These are phyloP conservation scores for Eledone cirrhosa DNA, from an alignment of 2,888 invertebrate species.

Conservation along the genomic window DNA sequence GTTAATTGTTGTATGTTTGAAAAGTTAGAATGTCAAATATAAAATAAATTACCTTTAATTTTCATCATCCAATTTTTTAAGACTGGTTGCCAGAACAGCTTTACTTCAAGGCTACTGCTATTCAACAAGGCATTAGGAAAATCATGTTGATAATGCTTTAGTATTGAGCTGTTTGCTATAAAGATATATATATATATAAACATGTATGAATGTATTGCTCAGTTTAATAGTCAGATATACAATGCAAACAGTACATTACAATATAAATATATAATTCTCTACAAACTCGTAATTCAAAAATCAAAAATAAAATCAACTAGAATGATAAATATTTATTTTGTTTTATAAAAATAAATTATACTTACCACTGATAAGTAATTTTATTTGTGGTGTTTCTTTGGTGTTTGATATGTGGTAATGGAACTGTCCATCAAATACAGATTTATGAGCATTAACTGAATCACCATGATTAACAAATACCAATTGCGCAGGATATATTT, in stretches of 20 bases:
- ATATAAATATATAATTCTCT: too few species aligned
- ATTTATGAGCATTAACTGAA: conserved; percentile 37
- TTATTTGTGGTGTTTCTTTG: conserved; percentile 51
- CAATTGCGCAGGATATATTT: conserved; percentile 51
- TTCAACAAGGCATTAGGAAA: conserved; percentile 39
- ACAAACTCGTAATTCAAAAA: too few species aligned
- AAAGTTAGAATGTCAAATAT: too few species aligned
- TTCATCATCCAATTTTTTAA: conserved; percentile 47
- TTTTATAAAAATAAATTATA: not conserved
- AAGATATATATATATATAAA: conserved; percentile 27
- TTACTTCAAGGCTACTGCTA: conserved; percentile 40
- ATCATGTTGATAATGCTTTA: conserved; percentile 50
- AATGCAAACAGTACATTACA: too few species aligned
- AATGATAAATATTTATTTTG: too few species aligned
- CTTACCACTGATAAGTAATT: conserved; percentile 55
- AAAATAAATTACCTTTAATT: conserved; percentile 44
- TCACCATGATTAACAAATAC: conserved; percentile 44
- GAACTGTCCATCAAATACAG: conserved; percentile 26
- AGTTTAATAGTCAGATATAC: too few species aligned
- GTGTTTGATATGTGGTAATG: conserved; percentile 51
- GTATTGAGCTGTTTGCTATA: conserved; percentile 59
- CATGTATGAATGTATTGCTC: too few species aligned
- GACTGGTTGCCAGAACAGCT: conserved; percentile 44
- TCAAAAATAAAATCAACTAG: too few species aligned
- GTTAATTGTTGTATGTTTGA: too few species aligned